Evolutionary conservation across 2,113 vertebrate genomes (phyloP), one percentile per base, ranked within the genome.

Genomic region (Damaliscus lunatus): DNA sequence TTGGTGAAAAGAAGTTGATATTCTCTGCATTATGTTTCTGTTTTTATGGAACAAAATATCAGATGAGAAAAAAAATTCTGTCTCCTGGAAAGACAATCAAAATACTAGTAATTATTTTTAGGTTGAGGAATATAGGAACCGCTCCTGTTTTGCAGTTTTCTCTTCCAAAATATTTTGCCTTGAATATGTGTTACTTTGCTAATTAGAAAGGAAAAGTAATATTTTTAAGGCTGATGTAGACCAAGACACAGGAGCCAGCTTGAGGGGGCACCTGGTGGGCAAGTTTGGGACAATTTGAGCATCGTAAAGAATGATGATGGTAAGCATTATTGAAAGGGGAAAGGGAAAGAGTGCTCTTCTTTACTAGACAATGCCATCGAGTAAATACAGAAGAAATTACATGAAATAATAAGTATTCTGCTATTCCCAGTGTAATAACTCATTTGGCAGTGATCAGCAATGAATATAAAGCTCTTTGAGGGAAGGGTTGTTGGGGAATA

Each of bases 21-120:
- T 90, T 5, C 12, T 87, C 16, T 94, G n/a, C 17, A 83, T 59
- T 81, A 52, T 82, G 60, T 87, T 92, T 52, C 19, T 71, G 23
- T 83, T 93, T 88, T 94, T 67, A 78, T 83, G 17, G 85, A 96
- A 94, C 40, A 57, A 92, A 77, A 90, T 1, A 57, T 53, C 11
- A 81, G 31, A 67, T 52, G 8, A 82, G 25, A 64, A 92, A 60
- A 89, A 40, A 77, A 36, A 93, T 71, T 84, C 14, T 88, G 1
- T 50, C 33, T 50, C 46, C 25, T 50, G 25, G 23, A 60, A 77
- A 93, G 52, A 93, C 67, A 46, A 48, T 82, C 31, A 95, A 40
- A 88, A 52, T 91, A 48, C 36, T 96, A 88, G 80, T 60, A 80
- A 83, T 84, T 88, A 88, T 53, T 85, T 97, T 93, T 96, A 89